Evolutionary conservation across 2,113 vertebrate genomes (phyloP).

Genomic region (Odontophorus gujanensis): DNA sequence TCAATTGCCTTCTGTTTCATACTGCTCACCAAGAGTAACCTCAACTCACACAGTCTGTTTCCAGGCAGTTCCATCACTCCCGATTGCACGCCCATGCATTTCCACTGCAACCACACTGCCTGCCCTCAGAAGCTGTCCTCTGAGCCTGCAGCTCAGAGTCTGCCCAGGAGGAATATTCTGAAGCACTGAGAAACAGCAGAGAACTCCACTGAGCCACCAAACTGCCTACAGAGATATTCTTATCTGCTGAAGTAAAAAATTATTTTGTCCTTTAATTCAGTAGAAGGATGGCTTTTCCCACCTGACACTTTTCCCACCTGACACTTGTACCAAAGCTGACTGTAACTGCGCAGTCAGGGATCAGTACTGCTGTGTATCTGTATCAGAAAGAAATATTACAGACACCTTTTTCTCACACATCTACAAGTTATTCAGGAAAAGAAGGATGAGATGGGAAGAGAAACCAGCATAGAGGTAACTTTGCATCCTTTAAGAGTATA

Average conservation of each 20-base stretch:
- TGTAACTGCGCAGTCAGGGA: neutral
- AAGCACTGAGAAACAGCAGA: neutral
- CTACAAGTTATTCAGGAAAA: neutral
- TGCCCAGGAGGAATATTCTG: neutral
- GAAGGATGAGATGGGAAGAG: neutral
- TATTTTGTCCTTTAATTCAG: neutral
- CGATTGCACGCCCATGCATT: neutral
- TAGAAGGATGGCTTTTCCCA: neutral
- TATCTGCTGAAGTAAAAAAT: neutral
- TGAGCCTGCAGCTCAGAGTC: neutral
- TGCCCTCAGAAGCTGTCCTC: neutral
- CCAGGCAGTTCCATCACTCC: neutral
- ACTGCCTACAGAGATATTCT: neutral
- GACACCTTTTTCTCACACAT: neutral
- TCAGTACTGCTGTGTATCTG: neutral
- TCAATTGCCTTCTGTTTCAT: neutral
- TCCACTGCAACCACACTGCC: neutral
- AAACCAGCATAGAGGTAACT: neutral
- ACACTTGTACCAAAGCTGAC: neutral
- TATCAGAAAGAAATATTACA: neutral
- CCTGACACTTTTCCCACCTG: neutral
- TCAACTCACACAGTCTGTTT: fast-evolving
- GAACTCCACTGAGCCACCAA: neutral
- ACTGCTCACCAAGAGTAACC: neutral
- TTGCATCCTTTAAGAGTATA: neutral